Base-by-base conservation (phyloP, 2,888 invertebrate species). In the Cryptocheilus praepositus region DNA sequence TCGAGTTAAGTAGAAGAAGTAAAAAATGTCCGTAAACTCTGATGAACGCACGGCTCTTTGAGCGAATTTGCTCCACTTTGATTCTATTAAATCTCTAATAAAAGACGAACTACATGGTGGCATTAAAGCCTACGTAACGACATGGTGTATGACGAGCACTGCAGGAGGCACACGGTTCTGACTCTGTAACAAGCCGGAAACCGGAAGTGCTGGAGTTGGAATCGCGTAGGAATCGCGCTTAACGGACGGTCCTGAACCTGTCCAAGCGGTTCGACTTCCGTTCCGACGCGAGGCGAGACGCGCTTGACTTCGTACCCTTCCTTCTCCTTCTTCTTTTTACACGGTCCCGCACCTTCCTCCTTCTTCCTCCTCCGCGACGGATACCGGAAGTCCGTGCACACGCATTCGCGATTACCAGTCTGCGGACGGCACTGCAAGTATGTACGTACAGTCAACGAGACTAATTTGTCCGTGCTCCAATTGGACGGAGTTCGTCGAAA, bases 131-230 rank as follows among this genome's bases (percentile, higher is more conserved):
- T 13, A n/a, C 4, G n/a, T 2, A 8, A 19, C 3, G 49, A 49
- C 18, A 21, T 45, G 63, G 58, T 54, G 70, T 68, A 76, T 63
- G 64, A 54, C 56, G 58, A 67, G 79, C 69, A 79, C 71, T 64
- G 69, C 76, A 77, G 71, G 62, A 52, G 65, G 67, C 66, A 70
- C 79, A 77, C 76, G 79, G 70, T 76, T 51, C 62, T 66, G 66
- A 73, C 67, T 76, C 68, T 76, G 67, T 77, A 77, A 77, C 79
- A 73, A 76, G 70, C 77, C 80, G 81, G 81, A 80, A 81, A 77
- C 76, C 74, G 81, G 77, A 80, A 76, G 73, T 64, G 65, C 60
- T 67, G 62, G 5, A 70, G 73, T 70, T 75, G 64, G 71, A 80
- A 80, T 74, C 70, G 70, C 73, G 64, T 51, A 73, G 67, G 57